Percentiles rank a stretch among this genome's conserved stretches.
Conservation (phyloP, 2,113 vertebrate genomes). For the Delphinus delphis region DNA sequence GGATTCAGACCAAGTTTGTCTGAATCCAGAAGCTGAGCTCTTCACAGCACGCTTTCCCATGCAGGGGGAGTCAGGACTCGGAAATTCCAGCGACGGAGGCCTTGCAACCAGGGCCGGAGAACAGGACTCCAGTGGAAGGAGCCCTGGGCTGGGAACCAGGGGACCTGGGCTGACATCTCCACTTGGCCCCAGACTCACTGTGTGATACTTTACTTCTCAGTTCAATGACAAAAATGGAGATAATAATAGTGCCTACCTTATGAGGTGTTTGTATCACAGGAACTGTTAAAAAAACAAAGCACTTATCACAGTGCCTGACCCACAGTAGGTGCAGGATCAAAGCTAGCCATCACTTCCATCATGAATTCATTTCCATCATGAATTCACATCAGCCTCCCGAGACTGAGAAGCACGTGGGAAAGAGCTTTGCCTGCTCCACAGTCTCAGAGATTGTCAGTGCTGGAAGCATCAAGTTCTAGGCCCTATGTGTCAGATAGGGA, state of each 20-base stretch:
- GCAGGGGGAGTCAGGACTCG: not conserved
- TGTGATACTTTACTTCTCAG: not conserved
- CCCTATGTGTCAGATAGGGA: not conserved
- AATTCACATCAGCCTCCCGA: not conserved
- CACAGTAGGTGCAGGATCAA: not conserved
- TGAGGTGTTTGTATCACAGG: rapidly evolving
- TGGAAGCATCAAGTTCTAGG: not conserved
- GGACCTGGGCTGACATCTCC: not conserved
- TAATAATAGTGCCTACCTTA: rapidly evolving
- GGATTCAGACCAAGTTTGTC: not conserved
- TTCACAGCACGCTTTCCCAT: rapidly evolving
- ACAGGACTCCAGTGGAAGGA: not conserved
- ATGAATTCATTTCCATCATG: too few species aligned
- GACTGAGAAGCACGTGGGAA: rapidly evolving
- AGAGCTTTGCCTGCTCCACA: rapidly evolving
- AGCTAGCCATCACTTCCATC: not conserved
- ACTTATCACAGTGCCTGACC: not conserved
- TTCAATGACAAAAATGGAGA: not conserved
- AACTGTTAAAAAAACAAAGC: not conserved
- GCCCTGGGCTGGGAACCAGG: not conserved
- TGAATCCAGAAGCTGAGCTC: not conserved
- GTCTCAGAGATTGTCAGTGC: not conserved
- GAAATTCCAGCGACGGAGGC: rapidly evolving
- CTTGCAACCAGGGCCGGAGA: rapidly evolving
- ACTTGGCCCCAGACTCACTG: not conserved